Conservation (phyloP, 2,113 vertebrate species). For the Psilopsiagon aymara region DNA sequence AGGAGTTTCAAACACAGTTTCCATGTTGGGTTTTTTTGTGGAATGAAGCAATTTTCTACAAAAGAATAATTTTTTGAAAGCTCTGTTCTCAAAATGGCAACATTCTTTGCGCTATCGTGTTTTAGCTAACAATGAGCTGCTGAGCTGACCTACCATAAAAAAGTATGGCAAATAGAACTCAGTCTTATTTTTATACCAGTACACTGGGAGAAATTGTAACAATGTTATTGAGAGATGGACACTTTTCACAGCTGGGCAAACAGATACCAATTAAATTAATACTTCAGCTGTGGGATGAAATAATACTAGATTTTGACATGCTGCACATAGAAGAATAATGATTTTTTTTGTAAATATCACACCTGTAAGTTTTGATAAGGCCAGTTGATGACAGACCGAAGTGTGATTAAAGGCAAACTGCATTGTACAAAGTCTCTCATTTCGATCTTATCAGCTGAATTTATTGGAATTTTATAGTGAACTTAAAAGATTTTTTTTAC, state of each 20-base stretch:
- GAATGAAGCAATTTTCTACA: not conserved
- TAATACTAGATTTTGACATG: not conserved
- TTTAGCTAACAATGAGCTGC: not conserved
- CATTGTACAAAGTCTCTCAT: conserved; percentile 40
- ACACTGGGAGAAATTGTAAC: not conserved
- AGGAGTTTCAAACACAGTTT: not conserved
- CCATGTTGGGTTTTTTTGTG: not conserved
- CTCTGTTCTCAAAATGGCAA: not conserved
- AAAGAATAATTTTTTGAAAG: not conserved
- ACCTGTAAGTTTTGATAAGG: not conserved
- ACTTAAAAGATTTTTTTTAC: conserved; percentile 36
- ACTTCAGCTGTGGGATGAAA: not conserved
- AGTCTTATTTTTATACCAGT: not conserved
- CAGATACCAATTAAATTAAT: not conserved
- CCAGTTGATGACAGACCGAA: not conserved
- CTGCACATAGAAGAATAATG: not conserved
- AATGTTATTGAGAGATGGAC: not conserved
- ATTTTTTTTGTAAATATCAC: not conserved
- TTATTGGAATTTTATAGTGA: conserved; percentile 35
- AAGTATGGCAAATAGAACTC: not conserved
- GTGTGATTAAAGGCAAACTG: conserved; percentile 26
- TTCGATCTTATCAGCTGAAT: conserved; percentile 41
- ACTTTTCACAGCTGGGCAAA: not conserved
- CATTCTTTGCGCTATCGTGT: not conserved
- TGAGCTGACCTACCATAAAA: not conserved